phyloP scores from a whole-genome alignment of 2,797 vertebrate species.

The Helarctos malayanus region DNA sequence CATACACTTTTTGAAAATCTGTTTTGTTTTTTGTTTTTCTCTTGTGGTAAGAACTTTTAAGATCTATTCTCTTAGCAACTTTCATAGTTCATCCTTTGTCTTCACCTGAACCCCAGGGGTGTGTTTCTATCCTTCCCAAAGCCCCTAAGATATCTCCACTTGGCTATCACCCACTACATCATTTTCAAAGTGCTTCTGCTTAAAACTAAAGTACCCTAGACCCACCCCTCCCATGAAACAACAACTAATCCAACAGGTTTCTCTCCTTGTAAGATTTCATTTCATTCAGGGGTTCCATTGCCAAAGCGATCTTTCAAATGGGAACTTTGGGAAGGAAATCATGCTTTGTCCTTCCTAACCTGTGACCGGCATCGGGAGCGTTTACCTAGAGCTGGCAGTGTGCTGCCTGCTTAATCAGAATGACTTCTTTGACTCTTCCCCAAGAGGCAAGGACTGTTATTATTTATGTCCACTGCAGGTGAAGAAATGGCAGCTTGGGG shows the following conservation, averaged over 20 bases:
- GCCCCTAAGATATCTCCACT: background rate
- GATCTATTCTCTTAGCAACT: background rate
- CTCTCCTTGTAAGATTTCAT: background rate
- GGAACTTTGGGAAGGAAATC: background rate
- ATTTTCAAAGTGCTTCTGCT: conserved; percentile 33
- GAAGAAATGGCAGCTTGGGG: background rate
- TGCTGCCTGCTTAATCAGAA: background rate
- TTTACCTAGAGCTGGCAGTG: background rate
- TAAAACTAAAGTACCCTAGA: background rate
- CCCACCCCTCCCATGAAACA: background rate
- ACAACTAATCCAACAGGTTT: conserved; percentile 25
- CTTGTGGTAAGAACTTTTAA: background rate
- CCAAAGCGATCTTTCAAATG: background rate
- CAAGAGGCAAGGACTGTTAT: background rate
- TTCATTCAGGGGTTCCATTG: background rate
- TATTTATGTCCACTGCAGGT: background rate
- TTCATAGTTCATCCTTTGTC: background rate
- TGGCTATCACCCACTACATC: background rate
- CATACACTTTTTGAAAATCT: background rate
- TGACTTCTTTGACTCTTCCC: background rate
- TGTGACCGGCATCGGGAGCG: background rate
- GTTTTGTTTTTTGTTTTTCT: background rate
- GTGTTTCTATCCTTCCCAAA: background rate
- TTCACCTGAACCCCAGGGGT: background rate
- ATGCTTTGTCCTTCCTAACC: background rate